These are phyloP conservation scores for Chiroxiphia lanceolata DNA, from an alignment of 2,797 vertebrate genomes.

Conservation along the genomic window DNA sequence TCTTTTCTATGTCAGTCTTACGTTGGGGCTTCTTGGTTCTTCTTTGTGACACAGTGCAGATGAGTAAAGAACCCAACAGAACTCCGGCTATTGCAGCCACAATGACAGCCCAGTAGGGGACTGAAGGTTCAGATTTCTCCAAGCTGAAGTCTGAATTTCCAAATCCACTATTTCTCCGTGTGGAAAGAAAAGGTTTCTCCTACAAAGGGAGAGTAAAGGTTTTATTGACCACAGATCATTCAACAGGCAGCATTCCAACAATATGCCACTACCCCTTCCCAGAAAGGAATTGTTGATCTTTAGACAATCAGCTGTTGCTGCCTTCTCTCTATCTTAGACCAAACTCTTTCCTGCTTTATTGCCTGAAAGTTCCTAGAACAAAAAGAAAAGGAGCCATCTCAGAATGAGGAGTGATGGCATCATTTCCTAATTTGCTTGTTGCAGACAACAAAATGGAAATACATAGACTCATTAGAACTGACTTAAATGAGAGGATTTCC, in stretches of 20 bases:
- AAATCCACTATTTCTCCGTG: conserved; percentile 79
- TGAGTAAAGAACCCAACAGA: conserved; percentile 69
- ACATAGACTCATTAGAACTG: background rate
- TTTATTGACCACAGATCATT: background rate
- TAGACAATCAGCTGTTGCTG: background rate
- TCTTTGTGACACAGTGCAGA: conserved; percentile 70
- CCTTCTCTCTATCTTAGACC: background rate
- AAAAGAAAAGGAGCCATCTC: background rate
- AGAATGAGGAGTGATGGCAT: background rate
- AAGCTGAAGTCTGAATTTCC: background rate
- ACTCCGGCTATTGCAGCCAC: conserved; percentile 75
- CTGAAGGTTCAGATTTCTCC: background rate
- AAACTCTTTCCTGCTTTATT: background rate
- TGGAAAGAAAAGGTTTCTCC: conserved; percentile 89
- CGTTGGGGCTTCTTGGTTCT: background rate
- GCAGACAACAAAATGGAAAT: background rate
- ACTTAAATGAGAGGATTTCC: background rate
- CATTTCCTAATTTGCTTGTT: background rate
- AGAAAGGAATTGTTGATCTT: background rate
- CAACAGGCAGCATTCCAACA: background rate
- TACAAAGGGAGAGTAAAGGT: conserved; percentile 57
- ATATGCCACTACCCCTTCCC: background rate
- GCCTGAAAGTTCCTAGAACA: background rate
- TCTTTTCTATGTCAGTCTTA: background rate
- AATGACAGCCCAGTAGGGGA: conserved; percentile 80